These are phyloP conservation scores for Tragelaphus oryx DNA, from an alignment of 2,797 vertebrate species.

Conservation along the genomic window DNA sequence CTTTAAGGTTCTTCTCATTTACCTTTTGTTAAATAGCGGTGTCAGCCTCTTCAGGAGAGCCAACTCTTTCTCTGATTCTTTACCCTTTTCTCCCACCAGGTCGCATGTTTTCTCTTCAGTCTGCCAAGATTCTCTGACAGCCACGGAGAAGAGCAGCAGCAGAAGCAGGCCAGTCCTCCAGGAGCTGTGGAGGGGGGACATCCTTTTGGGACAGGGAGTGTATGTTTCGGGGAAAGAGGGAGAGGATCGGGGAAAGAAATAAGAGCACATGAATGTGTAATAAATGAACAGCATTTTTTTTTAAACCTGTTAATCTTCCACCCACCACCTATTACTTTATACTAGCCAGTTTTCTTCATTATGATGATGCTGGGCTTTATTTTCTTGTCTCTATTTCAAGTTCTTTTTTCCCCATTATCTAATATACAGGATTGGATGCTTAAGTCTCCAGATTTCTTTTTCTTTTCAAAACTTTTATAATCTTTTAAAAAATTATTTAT, in stretches of 20 bases:
- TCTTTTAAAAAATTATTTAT: not conserved
- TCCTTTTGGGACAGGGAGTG: slow-evolving; percentile 67
- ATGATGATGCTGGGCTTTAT: not conserved
- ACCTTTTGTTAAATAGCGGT: slow-evolving; percentile 80
- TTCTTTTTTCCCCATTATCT: not conserved
- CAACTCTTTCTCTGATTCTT: slow-evolving; percentile 77
- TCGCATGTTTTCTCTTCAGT: slow-evolving; percentile 78
- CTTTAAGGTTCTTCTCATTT: not conserved
- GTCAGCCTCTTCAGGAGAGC: slow-evolving; percentile 79
- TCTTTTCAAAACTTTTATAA: not conserved
- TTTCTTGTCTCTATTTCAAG: not conserved
- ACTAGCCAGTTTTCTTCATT: not conserved
- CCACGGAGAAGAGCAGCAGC: slow-evolving; percentile 66
- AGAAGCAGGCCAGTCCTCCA: slow-evolving; percentile 62
- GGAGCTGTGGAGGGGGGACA: slow-evolving; percentile 64
- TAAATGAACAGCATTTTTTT: not conserved
- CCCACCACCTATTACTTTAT: not conserved
- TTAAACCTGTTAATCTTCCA: not conserved
- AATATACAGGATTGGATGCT: not conserved
- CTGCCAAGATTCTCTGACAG: slow-evolving; percentile 63
- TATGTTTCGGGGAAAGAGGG: not conserved
- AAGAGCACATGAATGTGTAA: not conserved
- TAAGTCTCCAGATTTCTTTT: not conserved
- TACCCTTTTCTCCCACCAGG: slow-evolving; percentile 77
- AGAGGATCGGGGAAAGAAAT: not conserved